phyloP scores from a whole-genome alignment of 2,797 vertebrate species.

The Anisognathus igniventris region DNA sequence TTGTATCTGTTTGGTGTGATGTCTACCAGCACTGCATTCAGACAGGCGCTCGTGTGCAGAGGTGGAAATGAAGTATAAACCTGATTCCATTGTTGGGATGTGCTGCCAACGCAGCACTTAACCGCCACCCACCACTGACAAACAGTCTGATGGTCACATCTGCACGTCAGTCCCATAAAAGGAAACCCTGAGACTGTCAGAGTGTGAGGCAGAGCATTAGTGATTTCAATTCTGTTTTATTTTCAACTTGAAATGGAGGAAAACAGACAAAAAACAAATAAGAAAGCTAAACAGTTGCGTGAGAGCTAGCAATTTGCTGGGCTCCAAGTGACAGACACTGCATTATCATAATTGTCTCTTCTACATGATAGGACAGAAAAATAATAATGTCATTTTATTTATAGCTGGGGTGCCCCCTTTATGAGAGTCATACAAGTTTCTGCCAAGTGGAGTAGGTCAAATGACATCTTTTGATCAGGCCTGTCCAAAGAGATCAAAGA shows the following conservation, averaged over 20 bases:
- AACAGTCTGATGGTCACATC: constrained; percentile 73
- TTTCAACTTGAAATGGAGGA: constrained; percentile 84
- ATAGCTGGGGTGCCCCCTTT: constrained; percentile 91
- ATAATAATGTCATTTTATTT: constrained; percentile 99
- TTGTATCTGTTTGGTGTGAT: constrained; percentile 13
- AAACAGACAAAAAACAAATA: constrained; percentile 84
- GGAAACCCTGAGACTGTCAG: constrained; percentile 70
- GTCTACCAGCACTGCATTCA: background rate
- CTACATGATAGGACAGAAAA: constrained; percentile 99
- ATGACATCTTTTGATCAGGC: constrained; percentile 99
- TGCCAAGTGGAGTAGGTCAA: constrained; percentile 96
- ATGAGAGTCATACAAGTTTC: constrained; percentile 96
- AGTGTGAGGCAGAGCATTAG: constrained; percentile 80
- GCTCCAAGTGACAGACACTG: constrained; percentile 89
- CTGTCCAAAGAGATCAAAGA: constrained; percentile 99
- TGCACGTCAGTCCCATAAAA: constrained; percentile 71
- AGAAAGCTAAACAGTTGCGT: constrained; percentile 85
- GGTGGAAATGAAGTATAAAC: constrained; percentile 50
- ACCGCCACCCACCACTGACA: constrained; percentile 68
- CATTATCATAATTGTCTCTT: constrained; percentile 99
- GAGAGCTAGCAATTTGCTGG: constrained; percentile 85
- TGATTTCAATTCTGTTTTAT: constrained; percentile 84
- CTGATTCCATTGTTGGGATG: constrained; percentile 43
- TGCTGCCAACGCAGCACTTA: constrained; percentile 42
- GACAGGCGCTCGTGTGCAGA: constrained; percentile 7